These are phyloP conservation scores for Myrmophylax atrothorax DNA, from an alignment of 2,113 vertebrate species.

Conservation along the genomic window DNA sequence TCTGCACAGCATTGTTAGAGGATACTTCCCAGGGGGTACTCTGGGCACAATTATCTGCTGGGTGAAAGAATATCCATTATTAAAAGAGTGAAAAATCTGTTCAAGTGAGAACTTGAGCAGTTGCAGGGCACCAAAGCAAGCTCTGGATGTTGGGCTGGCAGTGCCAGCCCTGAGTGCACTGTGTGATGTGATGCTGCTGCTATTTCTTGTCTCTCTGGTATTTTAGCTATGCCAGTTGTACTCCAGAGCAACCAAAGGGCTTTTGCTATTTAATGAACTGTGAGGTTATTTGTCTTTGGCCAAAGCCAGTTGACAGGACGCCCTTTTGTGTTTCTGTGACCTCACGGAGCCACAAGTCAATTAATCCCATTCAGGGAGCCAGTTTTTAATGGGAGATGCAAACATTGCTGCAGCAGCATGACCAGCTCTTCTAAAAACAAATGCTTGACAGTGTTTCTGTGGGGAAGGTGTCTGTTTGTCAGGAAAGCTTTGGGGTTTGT, in stretches of 20 bases:
- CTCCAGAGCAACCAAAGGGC: background rate
- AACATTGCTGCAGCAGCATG: background rate
- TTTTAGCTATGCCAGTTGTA: background rate
- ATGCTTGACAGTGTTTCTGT: slow-evolving; percentile 2
- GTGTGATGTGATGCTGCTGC: background rate
- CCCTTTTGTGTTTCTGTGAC: background rate
- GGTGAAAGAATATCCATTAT: slow-evolving; percentile 17
- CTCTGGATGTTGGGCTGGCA: background rate
- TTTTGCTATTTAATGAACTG: background rate
- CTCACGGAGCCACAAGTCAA: background rate
- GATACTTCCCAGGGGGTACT: background rate
- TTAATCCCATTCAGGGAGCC: background rate
- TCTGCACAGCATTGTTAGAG: slow-evolving; percentile 8
- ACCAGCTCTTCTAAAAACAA: background rate
- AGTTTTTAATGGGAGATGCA: background rate
- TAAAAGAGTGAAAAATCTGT: background rate
- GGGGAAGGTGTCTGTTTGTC: slow-evolving; percentile 10
- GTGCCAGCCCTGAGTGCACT: background rate
- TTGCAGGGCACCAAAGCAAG: background rate
- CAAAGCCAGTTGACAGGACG: background rate
- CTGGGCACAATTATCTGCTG: background rate
- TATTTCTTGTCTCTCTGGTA: background rate
- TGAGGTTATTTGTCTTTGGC: background rate
- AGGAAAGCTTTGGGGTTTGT: background rate
- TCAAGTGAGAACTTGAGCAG: background rate